These are phyloP conservation scores for Drosophila hamatofila DNA, from an alignment of 2,888 invertebrate species.

Conservation along the genomic window DNA sequence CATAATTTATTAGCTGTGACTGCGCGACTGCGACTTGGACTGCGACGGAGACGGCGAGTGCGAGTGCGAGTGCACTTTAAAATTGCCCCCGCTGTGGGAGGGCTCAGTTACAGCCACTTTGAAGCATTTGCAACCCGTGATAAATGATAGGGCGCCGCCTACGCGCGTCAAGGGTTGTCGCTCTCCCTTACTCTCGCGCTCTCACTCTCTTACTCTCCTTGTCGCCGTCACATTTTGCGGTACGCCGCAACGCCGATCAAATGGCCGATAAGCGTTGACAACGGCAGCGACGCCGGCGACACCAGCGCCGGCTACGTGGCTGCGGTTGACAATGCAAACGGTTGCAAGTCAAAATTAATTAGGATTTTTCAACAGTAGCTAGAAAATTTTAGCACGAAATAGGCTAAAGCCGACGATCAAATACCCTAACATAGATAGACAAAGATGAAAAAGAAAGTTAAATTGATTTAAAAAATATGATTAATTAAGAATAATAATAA, in stretches of 20 bases:
- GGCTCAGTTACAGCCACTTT: conserved; percentile 41
- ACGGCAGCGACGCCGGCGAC: conserved; percentile 28
- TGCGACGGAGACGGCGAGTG: conserved; percentile 46
- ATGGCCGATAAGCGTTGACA: conserved; percentile 71
- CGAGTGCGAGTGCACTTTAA: conserved; percentile 66
- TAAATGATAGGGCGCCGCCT: conserved; percentile 75
- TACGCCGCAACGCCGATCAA: conserved; percentile 76
- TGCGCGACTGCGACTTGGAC: conserved; percentile 23
- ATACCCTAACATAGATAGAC: conserved; percentile 12
- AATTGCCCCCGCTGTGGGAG: conserved; percentile 31
- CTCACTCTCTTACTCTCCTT: conserved; percentile 7
- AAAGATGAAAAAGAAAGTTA: background rate
- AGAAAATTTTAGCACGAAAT: conserved; percentile 7
- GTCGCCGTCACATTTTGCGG: conserved; percentile 66
- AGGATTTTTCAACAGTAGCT: conserved; percentile 71
- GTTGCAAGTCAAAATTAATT: conserved; percentile 81
- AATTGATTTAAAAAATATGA: background rate
- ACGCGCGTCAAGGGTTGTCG: conserved; percentile 74
- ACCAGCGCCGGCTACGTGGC: conserved; percentile 50
- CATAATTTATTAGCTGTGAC: conserved; percentile 66
- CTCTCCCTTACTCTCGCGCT: conserved; percentile 6
- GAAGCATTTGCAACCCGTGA: conserved; percentile 59
- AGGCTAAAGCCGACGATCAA: background rate
- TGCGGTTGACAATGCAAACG: conserved; percentile 76
- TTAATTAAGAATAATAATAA: no score